Evolutionary conservation across 2,797 vertebrate genomes (phyloP).

Genomic region (Salmo trutta): DNA sequence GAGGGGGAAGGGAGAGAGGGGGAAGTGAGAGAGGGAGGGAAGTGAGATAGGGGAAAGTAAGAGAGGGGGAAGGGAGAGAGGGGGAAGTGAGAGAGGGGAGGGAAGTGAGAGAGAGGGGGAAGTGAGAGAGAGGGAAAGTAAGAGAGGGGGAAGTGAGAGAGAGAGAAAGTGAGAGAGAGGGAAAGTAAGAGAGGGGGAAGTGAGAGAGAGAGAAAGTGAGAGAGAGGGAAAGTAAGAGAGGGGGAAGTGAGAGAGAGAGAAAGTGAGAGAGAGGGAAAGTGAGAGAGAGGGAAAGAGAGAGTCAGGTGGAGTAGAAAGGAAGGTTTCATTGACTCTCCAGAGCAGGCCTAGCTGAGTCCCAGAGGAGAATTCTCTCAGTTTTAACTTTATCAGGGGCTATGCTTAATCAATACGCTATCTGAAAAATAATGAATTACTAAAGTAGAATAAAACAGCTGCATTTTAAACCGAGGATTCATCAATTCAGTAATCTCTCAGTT

Average conservation of each 20-base stretch:
- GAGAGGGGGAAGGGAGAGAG: too few species aligned
- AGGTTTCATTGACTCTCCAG: conserved; percentile 97
- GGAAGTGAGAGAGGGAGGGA: too few species aligned
- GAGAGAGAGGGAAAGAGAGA: conserved; percentile 54
- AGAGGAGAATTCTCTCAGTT: conserved; percentile 94
- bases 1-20: too few species aligned
- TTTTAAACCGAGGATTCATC: conserved; percentile 99
- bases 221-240: conserved; percentile 23
- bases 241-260: conserved; percentile 68
- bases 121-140: conserved; percentile 77
- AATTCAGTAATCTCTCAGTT: conserved; percentile 99
- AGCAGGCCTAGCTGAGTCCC: conserved; percentile 84
- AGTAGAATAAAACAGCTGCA: conserved; percentile 99
- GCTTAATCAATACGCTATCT: conserved; percentile 99
- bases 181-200: not conserved
- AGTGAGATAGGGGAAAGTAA: too few species aligned
- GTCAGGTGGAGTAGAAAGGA: conserved; percentile 84
- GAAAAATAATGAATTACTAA: conserved; percentile 99
- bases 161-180: too few species aligned
- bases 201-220: conserved; percentile 44
- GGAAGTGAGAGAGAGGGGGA: not conserved
- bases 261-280: conserved; percentile 74
- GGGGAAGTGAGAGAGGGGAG: too few species aligned
- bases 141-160: conserved; percentile 42
- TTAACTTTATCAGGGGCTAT: conserved; percentile 99